phyloP scores from a whole-genome alignment of 2,113 vertebrate genomes.

The Macaca fascicularis region DNA sequence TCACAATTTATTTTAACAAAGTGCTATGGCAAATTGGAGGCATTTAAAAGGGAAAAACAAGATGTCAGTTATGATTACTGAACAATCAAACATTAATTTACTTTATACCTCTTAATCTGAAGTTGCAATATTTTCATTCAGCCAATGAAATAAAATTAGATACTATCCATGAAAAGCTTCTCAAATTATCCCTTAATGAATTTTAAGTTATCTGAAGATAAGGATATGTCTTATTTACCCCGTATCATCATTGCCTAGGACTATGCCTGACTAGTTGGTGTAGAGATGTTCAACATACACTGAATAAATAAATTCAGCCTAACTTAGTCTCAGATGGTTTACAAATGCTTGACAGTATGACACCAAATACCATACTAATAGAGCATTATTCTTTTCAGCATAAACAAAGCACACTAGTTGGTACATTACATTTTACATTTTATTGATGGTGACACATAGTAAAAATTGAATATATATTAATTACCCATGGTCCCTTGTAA shows the following conservation, averaged over 20 bases:
- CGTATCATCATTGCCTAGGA: neutral
- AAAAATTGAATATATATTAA: constrained; percentile 68
- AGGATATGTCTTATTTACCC: neutral
- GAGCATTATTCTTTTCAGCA: constrained; percentile 39
- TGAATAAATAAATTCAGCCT: constrained; percentile 34
- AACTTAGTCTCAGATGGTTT: constrained; percentile 20
- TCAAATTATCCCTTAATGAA: constrained; percentile 28
- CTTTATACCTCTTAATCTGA: neutral
- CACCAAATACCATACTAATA: constrained; percentile 26
- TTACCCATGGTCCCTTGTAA: constrained; percentile 69
- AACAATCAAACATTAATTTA: neutral
- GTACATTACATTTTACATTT: constrained; percentile 63
- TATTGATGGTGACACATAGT: constrained; percentile 72
- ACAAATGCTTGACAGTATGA: constrained; percentile 20
- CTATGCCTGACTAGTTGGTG: neutral
- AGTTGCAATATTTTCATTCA: constrained; percentile 11
- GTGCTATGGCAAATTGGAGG: neutral
- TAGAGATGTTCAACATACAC: neutral
- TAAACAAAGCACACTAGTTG: constrained; percentile 57
- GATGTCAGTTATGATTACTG: constrained; percentile 11
- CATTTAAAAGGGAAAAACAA: constrained; percentile 26
- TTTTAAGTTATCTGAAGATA: constrained; percentile 27
- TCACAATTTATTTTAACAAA: constrained; percentile 33
- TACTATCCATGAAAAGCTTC: constrained; percentile 27
- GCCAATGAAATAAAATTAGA: constrained; percentile 33